Base-by-base conservation (phyloP, 1,140 invertebrate genomes). In the Neotoxoptera formosana region DNA sequence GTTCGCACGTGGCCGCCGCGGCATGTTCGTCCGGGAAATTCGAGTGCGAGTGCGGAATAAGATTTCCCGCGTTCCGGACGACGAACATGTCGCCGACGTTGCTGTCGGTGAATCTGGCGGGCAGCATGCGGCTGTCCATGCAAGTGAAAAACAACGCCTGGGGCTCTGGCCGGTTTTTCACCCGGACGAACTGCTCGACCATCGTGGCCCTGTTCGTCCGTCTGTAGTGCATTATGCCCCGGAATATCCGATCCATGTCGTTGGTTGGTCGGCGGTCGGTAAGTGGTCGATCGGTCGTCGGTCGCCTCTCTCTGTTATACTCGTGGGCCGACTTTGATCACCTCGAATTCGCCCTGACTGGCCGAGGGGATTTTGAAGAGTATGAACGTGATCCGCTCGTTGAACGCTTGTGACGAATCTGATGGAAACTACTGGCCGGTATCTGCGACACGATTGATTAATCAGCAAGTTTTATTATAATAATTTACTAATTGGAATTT, bases 31-130 rank as follows among this genome's bases (percentile, higher is more conserved):
- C 97, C 67, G 96, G 95, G 95, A 98, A 99, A 95, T 98, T 97
- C 94, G n/a, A n/a, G n/a, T 97, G 97, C n/a, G 98, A 97, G 95
- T 99, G 97, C 20, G 98, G 98, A 94, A 99, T 97, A 90, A 99
- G 95, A 95, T 99, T 99, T 36, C 98, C 99, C 90, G 98, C 98
- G 96, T 99, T 99, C 95, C 99, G 96, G 1, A 99, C 98, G 94
- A 99, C 97, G 96, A 99, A 99, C 98, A 99, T 99, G 95, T 99
- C 98, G 87, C 99, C 99, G 94, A 99, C 98, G 95, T 98, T 97
- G 93, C 98, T 98, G 96, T 99, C 97, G 56, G 98, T 99, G 95
- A 99, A 99, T 95, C 98, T 96, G 94, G 98, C 98, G 41, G 98
- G 98, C 94, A 99, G 97, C 97, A 99, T 98, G 96, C 99, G 96